These are phyloP conservation scores for Chrysina gloriosa DNA, from an alignment of 2,888 invertebrate genomes.

Conservation along the genomic window DNA sequence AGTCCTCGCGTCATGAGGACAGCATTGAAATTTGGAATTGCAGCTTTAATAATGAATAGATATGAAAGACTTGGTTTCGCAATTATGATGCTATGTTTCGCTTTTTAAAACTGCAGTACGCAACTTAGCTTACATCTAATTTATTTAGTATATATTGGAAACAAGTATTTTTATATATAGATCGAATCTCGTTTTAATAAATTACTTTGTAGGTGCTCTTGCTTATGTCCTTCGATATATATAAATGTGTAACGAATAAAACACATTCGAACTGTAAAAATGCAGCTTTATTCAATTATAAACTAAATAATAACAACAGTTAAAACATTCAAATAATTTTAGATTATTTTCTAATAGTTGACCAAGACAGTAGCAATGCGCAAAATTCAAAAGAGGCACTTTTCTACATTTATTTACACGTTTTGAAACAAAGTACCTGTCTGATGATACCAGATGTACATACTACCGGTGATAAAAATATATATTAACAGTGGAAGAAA, in stretches of 20 bases:
- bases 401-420: slow-evolving; percentile 63
- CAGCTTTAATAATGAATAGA: slow-evolving; percentile 60
- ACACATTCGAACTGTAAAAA: slow-evolving; percentile 59
- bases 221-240: not conserved
- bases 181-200: not conserved
- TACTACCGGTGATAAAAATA: slow-evolving; percentile 15
- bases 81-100: slow-evolving; percentile 58
- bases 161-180: not conserved
- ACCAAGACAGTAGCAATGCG: slow-evolving; percentile 64
- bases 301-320: slow-evolving; percentile 63
- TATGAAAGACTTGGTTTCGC: slow-evolving; percentile 61
- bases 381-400: slow-evolving; percentile 64
- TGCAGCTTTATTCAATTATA: slow-evolving; percentile 64
- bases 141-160: slow-evolving; percentile 19
- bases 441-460: slow-evolving; percentile 25
- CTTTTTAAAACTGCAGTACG: slow-evolving; percentile 51
- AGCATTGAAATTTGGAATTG: slow-evolving; percentile 60
- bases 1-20: slow-evolving; percentile 59
- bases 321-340: slow-evolving; percentile 60
- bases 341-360: slow-evolving; percentile 59
- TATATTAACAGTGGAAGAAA: slow-evolving; percentile 13
- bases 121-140: slow-evolving; percentile 1
- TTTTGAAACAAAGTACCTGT: slow-evolving; percentile 38
- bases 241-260: slow-evolving; percentile 26
- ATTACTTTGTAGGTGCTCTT: not conserved